Percentiles rank a stretch among this genome's conserved stretches.
Evolutionary conservation across 2,888 invertebrate genomes (phyloP).

Genomic region (Temnothorax ravouxi): DNA sequence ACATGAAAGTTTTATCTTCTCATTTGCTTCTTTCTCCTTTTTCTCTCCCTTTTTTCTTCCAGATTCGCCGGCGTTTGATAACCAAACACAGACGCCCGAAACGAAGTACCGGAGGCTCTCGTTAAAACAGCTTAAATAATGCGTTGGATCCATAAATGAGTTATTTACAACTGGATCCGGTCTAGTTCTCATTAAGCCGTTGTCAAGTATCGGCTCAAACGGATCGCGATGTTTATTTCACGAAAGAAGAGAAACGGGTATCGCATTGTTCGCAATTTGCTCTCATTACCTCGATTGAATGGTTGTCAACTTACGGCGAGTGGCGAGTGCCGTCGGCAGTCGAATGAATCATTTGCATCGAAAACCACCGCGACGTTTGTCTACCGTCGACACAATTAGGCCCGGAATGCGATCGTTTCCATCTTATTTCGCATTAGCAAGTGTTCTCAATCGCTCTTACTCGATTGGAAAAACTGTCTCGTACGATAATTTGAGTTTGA

Average conservation of each 20-base stretch:
- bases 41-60: conserved; percentile 1
- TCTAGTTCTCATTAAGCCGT: conserved; percentile 13
- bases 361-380: conserved; percentile 19
- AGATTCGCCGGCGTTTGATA: conserved; percentile 15
- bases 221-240: conserved; percentile 23
- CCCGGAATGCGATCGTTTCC: not conserved
- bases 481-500: not conserved
- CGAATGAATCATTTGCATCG: conserved; percentile 44
- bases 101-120: not conserved
- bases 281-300: conserved; percentile 29
- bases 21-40: conserved; percentile 29
- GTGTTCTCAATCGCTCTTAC: not conserved
- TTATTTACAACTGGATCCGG: conserved; percentile 48
- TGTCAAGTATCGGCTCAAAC: conserved; percentile 14
- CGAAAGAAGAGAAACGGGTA: conserved; percentile 4
- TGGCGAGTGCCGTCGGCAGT: conserved; percentile 42
- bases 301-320: conserved; percentile 40
- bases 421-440: conserved; percentile 4
- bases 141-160: conserved; percentile 47
- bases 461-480: not conserved
- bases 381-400: conserved; percentile 17
- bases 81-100: conserved; percentile 9
- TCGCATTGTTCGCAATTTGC: conserved; percentile 19
- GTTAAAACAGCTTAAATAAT: conserved; percentile 38
- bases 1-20: conserved; percentile 50